phyloP scores from a whole-genome alignment of 2,797 vertebrate species.

The Rhinoraja longicauda region DNA sequence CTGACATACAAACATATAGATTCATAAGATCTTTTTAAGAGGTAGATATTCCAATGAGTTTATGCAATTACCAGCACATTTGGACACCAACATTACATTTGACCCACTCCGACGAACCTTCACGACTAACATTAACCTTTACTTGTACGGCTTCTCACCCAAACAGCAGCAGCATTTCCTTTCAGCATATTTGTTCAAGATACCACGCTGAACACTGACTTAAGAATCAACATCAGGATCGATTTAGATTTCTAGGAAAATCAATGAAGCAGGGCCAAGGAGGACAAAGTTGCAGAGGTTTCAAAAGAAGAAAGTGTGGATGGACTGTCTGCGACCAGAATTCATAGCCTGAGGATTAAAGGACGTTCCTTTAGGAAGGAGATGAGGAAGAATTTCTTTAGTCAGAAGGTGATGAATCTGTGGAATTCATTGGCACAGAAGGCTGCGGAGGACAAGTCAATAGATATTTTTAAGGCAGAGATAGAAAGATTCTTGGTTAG shows the following conservation, averaged over 20 bases:
- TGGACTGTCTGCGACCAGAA: too few species aligned
- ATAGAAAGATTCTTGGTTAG: too few species aligned
- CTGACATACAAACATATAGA: background rate
- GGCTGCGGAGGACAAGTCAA: too few species aligned
- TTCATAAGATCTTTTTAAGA: background rate
- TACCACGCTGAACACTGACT: background rate
- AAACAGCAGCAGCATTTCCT: background rate
- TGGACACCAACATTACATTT: background rate
- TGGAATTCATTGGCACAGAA: too few species aligned
- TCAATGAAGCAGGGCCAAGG: background rate
- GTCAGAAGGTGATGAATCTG: too few species aligned
- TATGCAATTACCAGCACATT: background rate
- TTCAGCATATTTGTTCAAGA: background rate
- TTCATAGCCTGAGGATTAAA: too few species aligned
- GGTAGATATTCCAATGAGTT: background rate
- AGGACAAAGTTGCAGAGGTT: background rate
- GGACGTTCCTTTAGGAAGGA: too few species aligned
- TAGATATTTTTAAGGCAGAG: too few species aligned
- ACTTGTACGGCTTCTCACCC: background rate
- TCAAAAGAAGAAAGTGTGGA: background rate
- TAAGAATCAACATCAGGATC: background rate
- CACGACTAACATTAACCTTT: background rate
- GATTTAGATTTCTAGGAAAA: background rate
- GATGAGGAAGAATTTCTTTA: too few species aligned
- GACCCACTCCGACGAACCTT: background rate